phyloP scores from a whole-genome alignment of 2,888 invertebrate species.

The Dynastes hyllus region DNA sequence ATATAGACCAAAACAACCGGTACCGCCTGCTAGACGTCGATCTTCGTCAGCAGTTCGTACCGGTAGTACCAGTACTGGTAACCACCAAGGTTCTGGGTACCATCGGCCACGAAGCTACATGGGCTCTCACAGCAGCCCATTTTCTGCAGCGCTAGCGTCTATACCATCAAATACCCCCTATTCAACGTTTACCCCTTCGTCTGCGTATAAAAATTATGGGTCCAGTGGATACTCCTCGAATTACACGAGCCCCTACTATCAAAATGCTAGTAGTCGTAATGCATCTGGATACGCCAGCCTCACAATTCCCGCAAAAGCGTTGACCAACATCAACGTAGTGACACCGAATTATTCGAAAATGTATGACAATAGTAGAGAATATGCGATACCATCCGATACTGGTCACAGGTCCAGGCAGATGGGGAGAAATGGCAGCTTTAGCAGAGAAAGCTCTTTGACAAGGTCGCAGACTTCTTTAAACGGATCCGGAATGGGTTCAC shows the following conservation, averaged over 20 bases:
- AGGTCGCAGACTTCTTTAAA: constrained; percentile 65
- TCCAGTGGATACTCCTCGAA: constrained; percentile 60
- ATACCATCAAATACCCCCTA: constrained; percentile 64
- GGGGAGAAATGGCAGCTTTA: constrained; percentile 63
- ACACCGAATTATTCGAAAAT: constrained; percentile 71
- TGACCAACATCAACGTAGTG: constrained; percentile 76
- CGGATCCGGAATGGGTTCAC: constrained; percentile 69
- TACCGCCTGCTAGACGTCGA: constrained; percentile 64
- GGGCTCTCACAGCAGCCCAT: constrained; percentile 52
- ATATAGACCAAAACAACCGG: constrained; percentile 65
- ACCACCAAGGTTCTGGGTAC: constrained; percentile 52
- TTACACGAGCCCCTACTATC: constrained; percentile 71
- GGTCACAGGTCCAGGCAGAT: constrained; percentile 69
- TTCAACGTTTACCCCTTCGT: constrained; percentile 60
- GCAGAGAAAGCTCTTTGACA: constrained; percentile 66
- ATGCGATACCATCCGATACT: constrained; percentile 65
- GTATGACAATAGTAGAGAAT: constrained; percentile 66
- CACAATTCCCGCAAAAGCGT: constrained; percentile 76
- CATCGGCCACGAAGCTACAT: constrained; percentile 59
- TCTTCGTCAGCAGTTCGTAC: constrained; percentile 66
- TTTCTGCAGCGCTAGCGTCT: constrained; percentile 49
- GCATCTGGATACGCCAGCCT: constrained; percentile 82
- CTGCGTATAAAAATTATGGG: constrained; percentile 52
- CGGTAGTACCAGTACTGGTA: constrained; percentile 54
- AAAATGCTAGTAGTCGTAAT: constrained; percentile 70